phyloP scores from a whole-genome alignment of 2,113 vertebrate species.

The Labrus mixtus region DNA sequence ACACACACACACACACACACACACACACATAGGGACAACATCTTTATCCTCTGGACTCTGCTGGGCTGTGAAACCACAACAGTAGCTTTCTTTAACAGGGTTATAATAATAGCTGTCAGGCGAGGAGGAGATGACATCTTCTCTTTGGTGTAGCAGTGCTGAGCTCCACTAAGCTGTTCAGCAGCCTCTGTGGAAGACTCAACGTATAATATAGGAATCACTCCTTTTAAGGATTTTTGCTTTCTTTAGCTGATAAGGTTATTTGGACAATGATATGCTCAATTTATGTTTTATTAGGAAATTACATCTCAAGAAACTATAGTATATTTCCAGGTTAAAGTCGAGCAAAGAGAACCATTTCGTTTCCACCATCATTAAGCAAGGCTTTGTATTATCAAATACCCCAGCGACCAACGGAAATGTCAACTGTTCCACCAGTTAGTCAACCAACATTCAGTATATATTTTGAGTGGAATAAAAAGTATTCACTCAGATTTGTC shows the following conservation, averaged over 20 bases:
- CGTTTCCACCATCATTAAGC: background rate
- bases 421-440: too few relatives aligned
- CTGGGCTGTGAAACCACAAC: slow-evolving; percentile 32
- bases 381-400: background rate
- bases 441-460: too few relatives aligned
- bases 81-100: slow-evolving; percentile 37
- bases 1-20: background rate
- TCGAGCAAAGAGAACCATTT: background rate
- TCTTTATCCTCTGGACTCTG: slow-evolving; percentile 26
- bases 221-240: background rate
- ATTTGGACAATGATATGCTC: background rate
- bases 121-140: slow-evolving; percentile 44
- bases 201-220: background rate
- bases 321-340: background rate
- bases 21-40: background rate
- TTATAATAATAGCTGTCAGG: slow-evolving; percentile 53
- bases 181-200: slow-evolving; percentile 15
- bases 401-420: background rate
- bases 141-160: slow-evolving; percentile 36
- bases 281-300: background rate
- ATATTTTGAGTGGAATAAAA: too few relatives aligned
- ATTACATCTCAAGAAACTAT: background rate
- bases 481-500: too few relatives aligned
- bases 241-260: background rate
- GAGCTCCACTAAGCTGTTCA: slow-evolving; percentile 25